Base-by-base conservation (phyloP, 1,140 invertebrate genomes). In the Mya arenaria region DNA sequence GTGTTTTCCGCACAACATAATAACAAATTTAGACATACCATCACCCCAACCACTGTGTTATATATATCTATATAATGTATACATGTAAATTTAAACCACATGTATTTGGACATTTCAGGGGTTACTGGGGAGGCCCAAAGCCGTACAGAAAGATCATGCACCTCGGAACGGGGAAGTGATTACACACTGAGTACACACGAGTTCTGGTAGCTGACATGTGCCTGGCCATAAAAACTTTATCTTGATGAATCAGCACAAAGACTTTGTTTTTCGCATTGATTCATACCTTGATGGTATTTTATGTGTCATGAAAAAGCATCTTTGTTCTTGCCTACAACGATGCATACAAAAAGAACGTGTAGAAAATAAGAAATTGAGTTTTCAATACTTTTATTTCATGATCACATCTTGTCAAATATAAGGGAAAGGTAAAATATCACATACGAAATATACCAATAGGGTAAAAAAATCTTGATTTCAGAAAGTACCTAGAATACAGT, bases 111-210 rank as follows among this genome's bases (percentile, higher is more conserved):
- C n/a, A 52, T 78, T 78, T 13, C 63, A 78, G 75, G 52, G 75
- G 75, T 30, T 23, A 66, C 28, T 78, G 75, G 75, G 48, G 32
- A 36, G 75, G 75, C 56, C 41, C 28, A 36, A 36, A 65, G 30
- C 23, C 30, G 19, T 48, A 41, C n/a, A 78, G 75, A 41, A 78
- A 78, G 65, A 17, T 41, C 0, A 44, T 66, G 62, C 75, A 78
- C 44, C 48, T 78, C 5, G 75, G 75, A n/a, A 66, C 68, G 62
- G 39, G 30, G 36, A 66, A 78, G 32, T 28, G 15, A 25, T 25
- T 62, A 13, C n/a, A n/a, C 13, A 48, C n/a, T 48, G n/a, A 15
- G 44, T 48, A 48, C n/a, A n/a, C n/a, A n/a, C n/a, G n/a, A n/a
- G n/a, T n/a, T n/a, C n/a, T n/a, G n/a, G n/a, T n/a, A n/a, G n/a